These are phyloP conservation scores for Microhierax caerulescens DNA, from an alignment of 2,797 vertebrate genomes.

Conservation along the genomic window DNA sequence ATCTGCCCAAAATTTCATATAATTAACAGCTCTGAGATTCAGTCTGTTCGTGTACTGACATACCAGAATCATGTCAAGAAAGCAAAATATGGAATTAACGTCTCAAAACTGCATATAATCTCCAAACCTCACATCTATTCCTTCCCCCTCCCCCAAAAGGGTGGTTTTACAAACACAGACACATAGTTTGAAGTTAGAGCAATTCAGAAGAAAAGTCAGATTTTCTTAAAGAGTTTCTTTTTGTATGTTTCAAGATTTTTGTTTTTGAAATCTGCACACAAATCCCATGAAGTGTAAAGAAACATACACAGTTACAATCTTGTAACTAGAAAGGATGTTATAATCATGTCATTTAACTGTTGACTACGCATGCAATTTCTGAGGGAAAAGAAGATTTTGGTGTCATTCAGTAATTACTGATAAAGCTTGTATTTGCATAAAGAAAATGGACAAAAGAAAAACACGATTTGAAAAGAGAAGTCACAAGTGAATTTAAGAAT, in stretches of 20 bases:
- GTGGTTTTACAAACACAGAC: background rate
- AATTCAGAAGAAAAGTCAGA: background rate
- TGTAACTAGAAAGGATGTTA: background rate
- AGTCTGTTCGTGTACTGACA: constrained; percentile 10
- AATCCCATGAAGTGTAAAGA: background rate
- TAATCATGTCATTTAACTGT: background rate
- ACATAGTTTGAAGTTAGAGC: background rate
- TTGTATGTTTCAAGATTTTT: background rate
- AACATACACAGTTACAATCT: background rate
- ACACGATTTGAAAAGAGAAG: background rate
- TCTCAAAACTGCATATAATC: background rate
- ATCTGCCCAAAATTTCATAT: constrained; percentile 9
- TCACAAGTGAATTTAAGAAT: background rate
- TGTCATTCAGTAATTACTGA: background rate
- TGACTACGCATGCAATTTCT: background rate
- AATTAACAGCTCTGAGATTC: constrained; percentile 39
- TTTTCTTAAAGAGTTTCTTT: background rate
- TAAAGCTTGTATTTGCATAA: background rate
- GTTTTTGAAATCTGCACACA: background rate
- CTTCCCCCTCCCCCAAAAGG: background rate
- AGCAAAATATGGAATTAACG: background rate
- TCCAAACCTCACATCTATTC: background rate
- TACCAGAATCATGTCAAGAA: constrained; percentile 19
- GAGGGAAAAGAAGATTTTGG: background rate
- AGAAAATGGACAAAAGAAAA: background rate